A percentile compares a stretch with the other conserved stretches of the same genome.
Conservation (phyloP, 2,113 vertebrate species). For the Haemorhous mexicanus region DNA sequence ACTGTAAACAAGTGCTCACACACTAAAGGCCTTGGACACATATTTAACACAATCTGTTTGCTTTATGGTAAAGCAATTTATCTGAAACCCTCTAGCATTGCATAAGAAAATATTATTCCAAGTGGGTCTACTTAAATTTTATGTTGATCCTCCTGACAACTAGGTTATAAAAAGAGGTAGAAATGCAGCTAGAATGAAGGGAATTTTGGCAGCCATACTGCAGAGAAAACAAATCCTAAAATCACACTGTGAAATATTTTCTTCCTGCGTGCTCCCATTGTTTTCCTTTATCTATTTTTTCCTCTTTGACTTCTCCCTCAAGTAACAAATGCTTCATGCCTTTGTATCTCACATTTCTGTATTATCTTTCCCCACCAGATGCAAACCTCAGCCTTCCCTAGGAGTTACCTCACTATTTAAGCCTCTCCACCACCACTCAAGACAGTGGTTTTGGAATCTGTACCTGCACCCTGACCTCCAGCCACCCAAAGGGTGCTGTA, state of each 20-base stretch:
- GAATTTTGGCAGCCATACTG: not conserved
- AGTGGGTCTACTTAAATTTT: not conserved
- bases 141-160: not conserved
- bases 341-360: not conserved
- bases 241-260: not conserved
- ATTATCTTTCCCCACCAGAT: not conserved
- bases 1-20: not conserved
- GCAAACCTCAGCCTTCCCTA: not conserved
- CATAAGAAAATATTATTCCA: not conserved
- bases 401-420: not conserved
- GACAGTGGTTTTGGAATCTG: rapidly evolving
- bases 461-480: not conserved
- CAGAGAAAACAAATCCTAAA: not conserved
- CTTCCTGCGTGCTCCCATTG: not conserved
- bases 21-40: not conserved
- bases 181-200: not conserved
- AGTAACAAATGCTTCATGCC: not conserved
- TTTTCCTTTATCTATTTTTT: not conserved
- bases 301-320: not conserved
- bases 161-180: not conserved
- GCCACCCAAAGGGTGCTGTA: rapidly evolving
- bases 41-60: not conserved
- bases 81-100: not conserved
- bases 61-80: not conserved
- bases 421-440: not conserved